Evolutionary conservation across 2,113 vertebrate species (phyloP), one percentile per base, ranked within the genome.

Genomic region (Helogale parvula): DNA sequence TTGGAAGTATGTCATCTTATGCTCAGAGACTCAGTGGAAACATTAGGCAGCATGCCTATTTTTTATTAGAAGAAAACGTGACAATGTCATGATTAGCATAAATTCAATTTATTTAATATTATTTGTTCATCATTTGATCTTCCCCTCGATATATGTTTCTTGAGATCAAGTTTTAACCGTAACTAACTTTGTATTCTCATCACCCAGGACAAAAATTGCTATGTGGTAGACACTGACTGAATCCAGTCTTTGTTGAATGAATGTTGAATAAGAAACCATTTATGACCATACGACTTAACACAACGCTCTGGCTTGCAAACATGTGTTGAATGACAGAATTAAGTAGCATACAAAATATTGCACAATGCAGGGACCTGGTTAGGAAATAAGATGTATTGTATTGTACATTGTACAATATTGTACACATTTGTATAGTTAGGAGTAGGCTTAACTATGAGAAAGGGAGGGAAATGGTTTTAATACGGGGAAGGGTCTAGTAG

Each of bases 81-180:
- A 52, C 57, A 77, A 45, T 38, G 14, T 77, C 86, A 80, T 52
- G n/a, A 74, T 72, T 80, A 89, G 80, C 33, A 50, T 6, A 74
- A 80, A 90, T 33, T 77, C 9, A 50, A 60, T 84, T 95, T 66
- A 82, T 76, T 95, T 66, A 82, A 38, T 92, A 47, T 52, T 47
- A 90, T 81, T 80, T 95, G 14, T 47, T 84, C 57, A 69, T 95
- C 29, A 21, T 88, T 31, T 0, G 52, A 31, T 66, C 35, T 90
- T 38, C 13, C 69, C 29, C 65, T 79, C 33, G 41, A 69, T 29
- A 92, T 31, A 21, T 68, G 31, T 47, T 79, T 82, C 66, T 95
- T 12, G 76, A 92, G 45, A 23, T 92, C 68, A 84, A 41, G 5
- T 93, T 96, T 96, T 71, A 74, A 76, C 79, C 87, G 87, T 80